Evolutionary conservation across 2,113 vertebrate genomes (phyloP).

Genomic region (Cyprinodon tularosa): DNA sequence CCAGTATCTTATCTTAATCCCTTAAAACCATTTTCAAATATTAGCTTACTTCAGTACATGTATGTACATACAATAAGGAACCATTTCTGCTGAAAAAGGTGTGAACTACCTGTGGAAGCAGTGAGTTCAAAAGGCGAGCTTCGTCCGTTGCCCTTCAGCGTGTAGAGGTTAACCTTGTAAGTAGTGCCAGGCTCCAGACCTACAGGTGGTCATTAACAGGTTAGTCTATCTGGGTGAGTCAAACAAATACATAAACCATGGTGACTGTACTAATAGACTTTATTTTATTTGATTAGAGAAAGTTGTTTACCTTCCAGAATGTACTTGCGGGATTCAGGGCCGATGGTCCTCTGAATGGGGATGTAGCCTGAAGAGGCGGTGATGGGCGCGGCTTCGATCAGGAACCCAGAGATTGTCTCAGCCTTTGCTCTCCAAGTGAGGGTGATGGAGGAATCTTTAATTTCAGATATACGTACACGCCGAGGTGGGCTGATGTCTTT

Average conservation of each 20-base stretch:
- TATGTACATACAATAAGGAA: background rate
- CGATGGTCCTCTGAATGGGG: constrained; percentile 85
- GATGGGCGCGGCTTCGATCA: constrained; percentile 84
- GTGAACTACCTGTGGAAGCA: constrained; percentile 88
- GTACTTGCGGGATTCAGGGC: constrained; percentile 82
- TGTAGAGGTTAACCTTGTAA: constrained; percentile 93
- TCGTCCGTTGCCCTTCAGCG: constrained; percentile 90
- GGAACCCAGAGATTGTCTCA: constrained; percentile 92
- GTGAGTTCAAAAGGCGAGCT: constrained; percentile 89
- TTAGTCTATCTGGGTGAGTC: background rate
- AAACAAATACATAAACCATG: background rate
- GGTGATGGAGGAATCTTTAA: constrained; percentile 90
- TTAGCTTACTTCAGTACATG: background rate
- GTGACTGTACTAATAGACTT: background rate
- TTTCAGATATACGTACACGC: constrained; percentile 87
- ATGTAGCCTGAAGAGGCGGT: constrained; percentile 73
- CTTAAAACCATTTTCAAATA: background rate
- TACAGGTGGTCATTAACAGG: constrained; percentile 8
- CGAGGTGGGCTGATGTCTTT: constrained; percentile 93
- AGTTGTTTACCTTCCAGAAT: constrained; percentile 85
- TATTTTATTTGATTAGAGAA: background rate
- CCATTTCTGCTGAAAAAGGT: background rate
- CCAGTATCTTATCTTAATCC: background rate
- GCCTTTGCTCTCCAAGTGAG: constrained; percentile 94
- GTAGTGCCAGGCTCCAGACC: constrained; percentile 91